Evolutionary conservation across 2,113 vertebrate species (phyloP).

Genomic region (Plecotus auritus): DNA sequence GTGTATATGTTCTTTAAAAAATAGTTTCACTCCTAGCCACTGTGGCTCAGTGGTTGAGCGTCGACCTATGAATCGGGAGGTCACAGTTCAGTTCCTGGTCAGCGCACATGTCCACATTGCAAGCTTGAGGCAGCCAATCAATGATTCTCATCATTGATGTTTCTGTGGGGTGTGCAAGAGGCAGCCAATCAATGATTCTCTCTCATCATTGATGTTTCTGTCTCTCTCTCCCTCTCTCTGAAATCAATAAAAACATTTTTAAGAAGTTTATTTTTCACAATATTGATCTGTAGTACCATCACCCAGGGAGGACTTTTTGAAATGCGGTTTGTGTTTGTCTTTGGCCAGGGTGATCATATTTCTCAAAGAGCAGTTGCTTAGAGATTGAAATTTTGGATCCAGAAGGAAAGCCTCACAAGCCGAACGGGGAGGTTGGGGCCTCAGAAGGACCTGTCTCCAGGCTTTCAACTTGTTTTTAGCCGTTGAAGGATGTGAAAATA

Average conservation of each 20-base stretch:
- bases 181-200: too few relatives aligned
- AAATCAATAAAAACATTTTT: not conserved
- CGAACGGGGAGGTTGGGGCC: not conserved
- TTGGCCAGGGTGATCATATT: constrained; percentile 47
- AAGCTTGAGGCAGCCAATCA: too few relatives aligned
- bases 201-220: not conserved
- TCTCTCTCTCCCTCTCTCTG: not conserved
- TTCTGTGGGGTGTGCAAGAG: too few relatives aligned
- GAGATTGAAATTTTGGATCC: constrained; percentile 43
- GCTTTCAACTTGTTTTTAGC: constrained; percentile 60
- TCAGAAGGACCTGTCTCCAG: not conserved
- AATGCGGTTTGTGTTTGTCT: constrained; percentile 64
- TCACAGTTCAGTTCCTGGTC: too few relatives aligned
- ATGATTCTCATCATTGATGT: too few relatives aligned
- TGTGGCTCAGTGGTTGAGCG: too few relatives aligned
- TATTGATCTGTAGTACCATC: not conserved
- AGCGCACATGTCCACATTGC: too few relatives aligned
- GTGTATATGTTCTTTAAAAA: not conserved
- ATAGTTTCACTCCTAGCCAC: not conserved
- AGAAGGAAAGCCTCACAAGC: constrained; percentile 34
- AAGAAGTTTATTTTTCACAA: not conserved
- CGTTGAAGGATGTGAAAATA: constrained; percentile 73
- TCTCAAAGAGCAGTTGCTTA: constrained; percentile 56
- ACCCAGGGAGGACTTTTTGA: constrained; percentile 51
- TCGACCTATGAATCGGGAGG: too few relatives aligned